Percentiles rank a stretch among this genome's conserved stretches.
Evolutionary conservation across 2,797 vertebrate species (phyloP).

Genomic region (Zenarchopterus dispar): DNA sequence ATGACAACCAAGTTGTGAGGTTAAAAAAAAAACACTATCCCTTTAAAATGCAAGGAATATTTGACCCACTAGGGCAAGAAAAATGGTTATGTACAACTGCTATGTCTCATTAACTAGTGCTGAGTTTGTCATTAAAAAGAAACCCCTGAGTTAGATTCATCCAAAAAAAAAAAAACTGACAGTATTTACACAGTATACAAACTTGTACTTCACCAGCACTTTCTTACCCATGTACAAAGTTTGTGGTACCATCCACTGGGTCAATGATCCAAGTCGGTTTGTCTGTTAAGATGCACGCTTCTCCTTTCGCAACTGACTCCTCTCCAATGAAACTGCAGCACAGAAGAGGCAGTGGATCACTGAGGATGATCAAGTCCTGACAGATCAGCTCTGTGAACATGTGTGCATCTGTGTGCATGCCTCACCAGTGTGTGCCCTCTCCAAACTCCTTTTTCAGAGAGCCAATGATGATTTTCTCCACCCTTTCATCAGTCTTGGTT

Average conservation of each 20-base stretch:
- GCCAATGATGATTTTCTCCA: conserved; percentile 93
- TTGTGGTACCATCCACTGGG: conserved; percentile 95
- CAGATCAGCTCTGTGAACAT: background rate
- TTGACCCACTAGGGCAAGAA: no score
- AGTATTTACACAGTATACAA: background rate
- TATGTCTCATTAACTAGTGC: background rate
- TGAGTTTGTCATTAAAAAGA: background rate
- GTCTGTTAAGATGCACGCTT: conserved; percentile 86
- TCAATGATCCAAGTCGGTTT: conserved; percentile 97
- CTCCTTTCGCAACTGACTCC: conserved; percentile 92
- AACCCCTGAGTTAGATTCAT: no score
- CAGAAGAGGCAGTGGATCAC: background rate
- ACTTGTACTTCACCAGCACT: no score
- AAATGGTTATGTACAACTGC: background rate
- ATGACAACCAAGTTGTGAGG: no score
- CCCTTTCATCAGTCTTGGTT: conserved; percentile 93
- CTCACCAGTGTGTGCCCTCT: conserved; percentile 85
- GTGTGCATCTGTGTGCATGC: background rate
- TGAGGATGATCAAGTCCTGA: background rate
- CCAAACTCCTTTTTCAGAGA: conserved; percentile 88
- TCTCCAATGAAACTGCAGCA: conserved; percentile 93
- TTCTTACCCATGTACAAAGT: conserved; percentile 93
- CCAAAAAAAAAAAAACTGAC: background rate
- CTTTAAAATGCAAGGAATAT: background rate
- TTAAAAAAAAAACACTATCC: background rate